Evolutionary conservation across 53 echinoderm and acorn worm genomes (phyloP).

Genomic region (Paelopatides confundens): DNA sequence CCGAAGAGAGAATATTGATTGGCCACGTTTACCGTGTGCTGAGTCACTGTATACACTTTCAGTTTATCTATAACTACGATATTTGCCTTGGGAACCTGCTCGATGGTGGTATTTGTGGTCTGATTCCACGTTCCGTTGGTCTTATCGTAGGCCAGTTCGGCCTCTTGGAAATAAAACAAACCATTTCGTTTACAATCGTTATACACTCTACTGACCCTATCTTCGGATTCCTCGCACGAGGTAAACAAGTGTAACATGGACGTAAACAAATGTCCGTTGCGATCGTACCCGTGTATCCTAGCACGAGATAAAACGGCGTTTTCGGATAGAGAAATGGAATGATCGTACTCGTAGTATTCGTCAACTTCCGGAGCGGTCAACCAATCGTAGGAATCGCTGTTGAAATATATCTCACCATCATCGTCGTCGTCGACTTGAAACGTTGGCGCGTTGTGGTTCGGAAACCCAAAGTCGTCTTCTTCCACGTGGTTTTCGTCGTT

Average conservation of each 20-base stretch:
- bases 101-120: too few relatives aligned
- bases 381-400: too few relatives aligned
- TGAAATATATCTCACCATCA: too few relatives aligned
- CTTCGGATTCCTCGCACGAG: background rate
- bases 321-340: background rate
- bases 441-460: too few relatives aligned
- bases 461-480: too few relatives aligned
- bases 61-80: background rate
- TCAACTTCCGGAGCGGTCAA: too few relatives aligned
- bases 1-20: background rate
- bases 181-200: background rate
- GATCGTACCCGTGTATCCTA: background rate
- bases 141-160: background rate
- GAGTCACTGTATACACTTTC: background rate
- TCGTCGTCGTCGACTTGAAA: too few relatives aligned
- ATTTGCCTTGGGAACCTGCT: background rate
- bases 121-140: background rate
- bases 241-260: background rate
- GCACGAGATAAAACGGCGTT: background rate
- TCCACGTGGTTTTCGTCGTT: too few relatives aligned
- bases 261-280: background rate
- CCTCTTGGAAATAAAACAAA: background rate
- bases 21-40: background rate
- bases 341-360: background rate
- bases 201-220: background rate